Evolutionary conservation across 2,113 vertebrate genomes (phyloP), one percentile per base, ranked within the genome.

Genomic region (Alligator mississippiensis): DNA sequence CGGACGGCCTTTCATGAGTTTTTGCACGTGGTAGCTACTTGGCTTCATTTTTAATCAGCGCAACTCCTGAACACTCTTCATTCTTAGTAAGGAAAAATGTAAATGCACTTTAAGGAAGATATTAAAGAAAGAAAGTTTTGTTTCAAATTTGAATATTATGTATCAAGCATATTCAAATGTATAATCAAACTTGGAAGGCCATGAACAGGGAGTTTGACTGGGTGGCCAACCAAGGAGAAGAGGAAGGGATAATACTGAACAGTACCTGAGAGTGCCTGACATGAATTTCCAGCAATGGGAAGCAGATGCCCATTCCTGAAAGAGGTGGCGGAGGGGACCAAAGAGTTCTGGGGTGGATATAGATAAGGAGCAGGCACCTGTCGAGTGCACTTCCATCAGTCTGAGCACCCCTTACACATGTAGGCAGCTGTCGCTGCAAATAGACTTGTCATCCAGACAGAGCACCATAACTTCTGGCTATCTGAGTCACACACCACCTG

Each of bases 191-290:
- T 34, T 34, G 34, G 34, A 34, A 34, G 34, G 34, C 34, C 34
- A 34, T 34, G 34, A 4, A 11, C 17, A 34, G 47, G 66, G 47
- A 63, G n/a, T 3, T 58, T 25, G 57, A 22, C 24, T 5, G 5
- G 28, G 16, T 1, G 11, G 3, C 12, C 30, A 72, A 10, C 2
- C 34, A 1, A 0, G 34, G 12, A 78, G 34, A 27, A 60, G 17
- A 34, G 59, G 47, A 75, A 63, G 68, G 17, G 22, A 64, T 5
- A 28, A 28, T 24, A 28, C 47, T 0, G 1, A 9, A 47, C 9
- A 28, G 24, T 77, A 19, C 4, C n/a, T 0, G n/a, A 66, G 34
- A 34, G 34, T 2, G 0, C 11, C 4, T 0, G 30, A 22, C 57
- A 38, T 1, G 22, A 34, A 57, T 16, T 34, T 28, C 11, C 25